phyloP scores from a whole-genome alignment of 2,113 vertebrate species.

The Gnathonemus echidnorhynchus region DNA sequence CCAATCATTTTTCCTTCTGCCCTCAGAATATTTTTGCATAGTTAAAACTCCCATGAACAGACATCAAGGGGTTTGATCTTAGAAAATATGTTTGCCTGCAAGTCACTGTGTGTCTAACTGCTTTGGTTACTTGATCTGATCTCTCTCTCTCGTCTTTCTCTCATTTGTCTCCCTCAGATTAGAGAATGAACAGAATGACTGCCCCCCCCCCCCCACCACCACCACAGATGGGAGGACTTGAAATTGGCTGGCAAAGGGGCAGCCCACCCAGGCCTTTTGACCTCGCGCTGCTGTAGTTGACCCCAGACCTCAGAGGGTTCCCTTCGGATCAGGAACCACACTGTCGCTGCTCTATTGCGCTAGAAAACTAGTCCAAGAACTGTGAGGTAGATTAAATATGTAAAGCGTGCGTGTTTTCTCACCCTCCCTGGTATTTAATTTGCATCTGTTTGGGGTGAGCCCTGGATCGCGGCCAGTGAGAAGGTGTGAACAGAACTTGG shows the following conservation, averaged over 20 bases:
- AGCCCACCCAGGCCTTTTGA: background rate
- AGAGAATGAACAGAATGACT: background rate
- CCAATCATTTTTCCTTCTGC: no score
- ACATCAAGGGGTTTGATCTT: background rate
- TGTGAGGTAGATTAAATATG: background rate
- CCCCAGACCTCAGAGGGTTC: background rate
- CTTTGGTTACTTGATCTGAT: background rate
- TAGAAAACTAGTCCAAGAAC: background rate
- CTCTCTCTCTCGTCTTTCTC: background rate
- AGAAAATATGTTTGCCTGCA: background rate
- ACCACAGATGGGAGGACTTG: background rate
- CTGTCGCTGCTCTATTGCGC: background rate
- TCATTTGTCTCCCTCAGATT: background rate
- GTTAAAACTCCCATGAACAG: background rate
- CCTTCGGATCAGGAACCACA: slow-evolving; percentile 5
- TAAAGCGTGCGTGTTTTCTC: background rate
- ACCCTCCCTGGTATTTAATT: background rate
- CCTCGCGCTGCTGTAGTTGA: background rate
- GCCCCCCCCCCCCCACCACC: background rate
- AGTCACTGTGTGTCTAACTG: background rate
- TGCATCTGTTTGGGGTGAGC: background rate
- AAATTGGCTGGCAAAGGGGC: background rate
- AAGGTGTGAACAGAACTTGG: background rate
- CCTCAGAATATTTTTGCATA: no score
- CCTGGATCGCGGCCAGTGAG: background rate